phyloP scores from a whole-genome alignment of 2,113 vertebrate genomes.

The Verasper variegatus region DNA sequence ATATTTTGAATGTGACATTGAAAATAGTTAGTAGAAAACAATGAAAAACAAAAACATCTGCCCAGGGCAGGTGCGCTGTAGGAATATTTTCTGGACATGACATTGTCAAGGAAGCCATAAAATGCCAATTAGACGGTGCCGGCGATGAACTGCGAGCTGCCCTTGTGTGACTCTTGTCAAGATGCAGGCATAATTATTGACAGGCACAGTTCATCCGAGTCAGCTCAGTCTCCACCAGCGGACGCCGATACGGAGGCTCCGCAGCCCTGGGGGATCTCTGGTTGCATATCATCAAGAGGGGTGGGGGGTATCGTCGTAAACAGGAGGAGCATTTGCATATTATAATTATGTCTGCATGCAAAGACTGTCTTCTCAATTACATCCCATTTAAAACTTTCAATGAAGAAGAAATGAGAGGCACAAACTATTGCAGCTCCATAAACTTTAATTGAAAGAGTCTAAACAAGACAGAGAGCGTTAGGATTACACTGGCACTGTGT shows the following conservation, averaged over 20 bases:
- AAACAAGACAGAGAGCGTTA: slow-evolving; percentile 26
- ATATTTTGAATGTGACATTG: slow-evolving; percentile 53
- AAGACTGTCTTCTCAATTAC: slow-evolving; percentile 68
- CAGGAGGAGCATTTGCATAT: slow-evolving; percentile 74
- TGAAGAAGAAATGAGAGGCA: slow-evolving; percentile 51
- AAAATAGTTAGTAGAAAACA: slow-evolving; percentile 16
- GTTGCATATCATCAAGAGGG: slow-evolving; percentile 56
- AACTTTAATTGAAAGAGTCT: slow-evolving; percentile 60
- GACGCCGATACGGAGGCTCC: slow-evolving; percentile 32
- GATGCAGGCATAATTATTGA: slow-evolving; percentile 79
- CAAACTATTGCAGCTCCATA: slow-evolving; percentile 53
- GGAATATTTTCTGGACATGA: slow-evolving; percentile 54
- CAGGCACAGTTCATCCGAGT: slow-evolving; percentile 70
- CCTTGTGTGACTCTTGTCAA: slow-evolving; percentile 72
- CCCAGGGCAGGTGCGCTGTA: slow-evolving; percentile 16
- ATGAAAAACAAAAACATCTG: slow-evolving; percentile 40
- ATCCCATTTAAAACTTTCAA: slow-evolving; percentile 64
- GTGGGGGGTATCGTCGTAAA: slow-evolving; percentile 46
- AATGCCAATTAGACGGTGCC: slow-evolving; percentile 77
- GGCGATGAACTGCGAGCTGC: slow-evolving; percentile 61
- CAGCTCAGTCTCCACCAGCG: slow-evolving; percentile 48
- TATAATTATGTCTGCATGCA: slow-evolving; percentile 68
- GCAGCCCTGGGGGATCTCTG: slow-evolving; percentile 61
- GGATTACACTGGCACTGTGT: background rate
- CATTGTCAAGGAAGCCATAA: slow-evolving; percentile 71